phyloP scores from a whole-genome alignment of 2,888 invertebrate genomes.

The Drosophila mimica region DNA sequence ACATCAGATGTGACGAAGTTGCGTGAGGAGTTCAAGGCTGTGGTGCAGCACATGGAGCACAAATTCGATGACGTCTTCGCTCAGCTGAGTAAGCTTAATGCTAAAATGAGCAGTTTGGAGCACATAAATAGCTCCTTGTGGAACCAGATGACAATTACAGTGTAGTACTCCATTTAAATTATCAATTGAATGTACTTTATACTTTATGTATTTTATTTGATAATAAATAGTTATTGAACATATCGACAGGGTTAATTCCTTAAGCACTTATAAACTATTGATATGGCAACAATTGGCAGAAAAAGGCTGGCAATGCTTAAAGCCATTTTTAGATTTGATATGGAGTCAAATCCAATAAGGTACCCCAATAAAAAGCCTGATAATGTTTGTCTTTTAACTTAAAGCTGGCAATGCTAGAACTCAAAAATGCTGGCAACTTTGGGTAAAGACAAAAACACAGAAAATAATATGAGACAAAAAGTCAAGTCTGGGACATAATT shows the following conservation, averaged over 20 bases:
- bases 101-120: conserved; percentile 67
- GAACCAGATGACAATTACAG: conserved; percentile 74
- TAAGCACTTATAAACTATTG: not conserved
- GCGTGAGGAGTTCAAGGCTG: conserved; percentile 73
- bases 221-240: conserved; percentile 2
- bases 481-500: conserved; percentile 16
- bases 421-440: conserved; percentile 9
- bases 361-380: not conserved
- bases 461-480: conserved; percentile 6
- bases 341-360: not conserved
- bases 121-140: conserved; percentile 74
- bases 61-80: conserved; percentile 66
- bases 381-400: not conserved
- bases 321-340: not conserved
- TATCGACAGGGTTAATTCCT: not conserved
- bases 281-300: conserved; percentile 4
- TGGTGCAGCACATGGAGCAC: conserved; percentile 75
- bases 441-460: conserved; percentile 30
- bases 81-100: conserved; percentile 61
- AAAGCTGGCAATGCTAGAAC: conserved; percentile 17
- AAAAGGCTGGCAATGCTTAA: not conserved
- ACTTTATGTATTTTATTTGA: not conserved
- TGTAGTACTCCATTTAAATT: conserved; percentile 19
- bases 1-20: conserved; percentile 60
- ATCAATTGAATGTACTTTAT: not conserved